These are phyloP conservation scores for Diachasmimorpha longicaudata DNA, from an alignment of 1,140 invertebrate species.

Conservation along the genomic window DNA sequence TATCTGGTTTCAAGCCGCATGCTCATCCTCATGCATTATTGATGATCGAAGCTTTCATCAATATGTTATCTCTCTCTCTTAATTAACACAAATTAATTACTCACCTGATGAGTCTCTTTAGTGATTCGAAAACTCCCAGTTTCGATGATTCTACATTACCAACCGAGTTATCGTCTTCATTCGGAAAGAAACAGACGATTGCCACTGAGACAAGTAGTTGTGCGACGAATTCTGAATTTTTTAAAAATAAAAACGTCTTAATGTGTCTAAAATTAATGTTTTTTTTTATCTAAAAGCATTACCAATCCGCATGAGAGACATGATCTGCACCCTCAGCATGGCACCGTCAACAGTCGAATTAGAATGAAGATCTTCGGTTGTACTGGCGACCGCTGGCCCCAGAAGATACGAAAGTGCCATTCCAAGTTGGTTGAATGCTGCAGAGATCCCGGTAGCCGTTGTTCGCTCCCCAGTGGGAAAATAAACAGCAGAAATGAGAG, in stretches of 20 bases:
- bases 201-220: conserved; percentile 33
- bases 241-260: neutral
- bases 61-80: neutral
- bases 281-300: neutral
- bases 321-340: conserved; percentile 37
- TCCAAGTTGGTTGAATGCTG: conserved; percentile 53
- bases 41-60: neutral
- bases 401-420: conserved; percentile 56
- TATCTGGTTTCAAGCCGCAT: neutral
- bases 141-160: neutral
- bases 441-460: conserved; percentile 56
- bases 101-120: conserved; percentile 15
- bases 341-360: conserved; percentile 3
- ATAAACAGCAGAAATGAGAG: conserved; percentile 54
- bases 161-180: conserved; percentile 8
- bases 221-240: conserved; percentile 37
- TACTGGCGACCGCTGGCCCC: conserved; percentile 34
- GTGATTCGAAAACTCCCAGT: conserved; percentile 8
- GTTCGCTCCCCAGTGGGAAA: conserved; percentile 53
- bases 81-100: neutral
- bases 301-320: conserved; percentile 45
- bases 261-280: too few species aligned
- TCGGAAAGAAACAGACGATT: conserved; percentile 37
- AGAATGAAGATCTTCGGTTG: neutral
- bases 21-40: neutral